Evolutionary conservation across 2,113 vertebrate genomes (phyloP), one percentile per base, ranked within the genome.

Genomic region (Plecturocebus donacophilus): DNA sequence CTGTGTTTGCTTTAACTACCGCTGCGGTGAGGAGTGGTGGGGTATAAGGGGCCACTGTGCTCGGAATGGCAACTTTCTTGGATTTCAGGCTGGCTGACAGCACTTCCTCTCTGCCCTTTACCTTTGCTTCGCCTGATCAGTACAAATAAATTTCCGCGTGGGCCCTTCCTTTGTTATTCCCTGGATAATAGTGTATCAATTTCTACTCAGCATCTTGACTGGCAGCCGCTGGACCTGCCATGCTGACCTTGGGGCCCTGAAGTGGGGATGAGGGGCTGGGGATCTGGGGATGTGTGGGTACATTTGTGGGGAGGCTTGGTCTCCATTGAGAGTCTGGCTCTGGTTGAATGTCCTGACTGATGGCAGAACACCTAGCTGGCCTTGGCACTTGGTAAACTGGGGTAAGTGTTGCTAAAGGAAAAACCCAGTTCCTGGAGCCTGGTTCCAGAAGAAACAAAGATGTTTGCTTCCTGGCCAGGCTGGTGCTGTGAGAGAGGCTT

Each of bases 1-100:
- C 98, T 97, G 97, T 99, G 98, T 99, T 99, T 99, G 98, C 98
- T 99, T 99, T 99, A 98, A 99, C 98, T 98, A 98, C 98, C 96
- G 98, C 98, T 96, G 98, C 98, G 97, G 98, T 89, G 38, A 96
- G 98, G 98, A 98, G 98, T 97, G 98, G 97, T 97, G 98, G 98
- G 99, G 98, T 97, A 98, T 98, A 98, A 98, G 98, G 98, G 97
- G 97, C 98, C 98, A 97, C 98, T 98, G 98, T 98, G 98, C 98
- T 98, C 97, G 77, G 80, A 98, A 97, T 97, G 97, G 98, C 1
- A 81, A 97, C 98, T 98, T 98, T 98, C 98, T 99, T 98, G 96
- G 96, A 98, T 98, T 99, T 98, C 98, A 98, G 81, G 81, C 95
- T 94, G 93, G 98, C 97, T 99, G 98, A 99, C 98, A 98, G 98